These are phyloP conservation scores for Virgularia gustaviana DNA, from an alignment of 92 coral and sea anemone genomes.

Conservation along the genomic window DNA sequence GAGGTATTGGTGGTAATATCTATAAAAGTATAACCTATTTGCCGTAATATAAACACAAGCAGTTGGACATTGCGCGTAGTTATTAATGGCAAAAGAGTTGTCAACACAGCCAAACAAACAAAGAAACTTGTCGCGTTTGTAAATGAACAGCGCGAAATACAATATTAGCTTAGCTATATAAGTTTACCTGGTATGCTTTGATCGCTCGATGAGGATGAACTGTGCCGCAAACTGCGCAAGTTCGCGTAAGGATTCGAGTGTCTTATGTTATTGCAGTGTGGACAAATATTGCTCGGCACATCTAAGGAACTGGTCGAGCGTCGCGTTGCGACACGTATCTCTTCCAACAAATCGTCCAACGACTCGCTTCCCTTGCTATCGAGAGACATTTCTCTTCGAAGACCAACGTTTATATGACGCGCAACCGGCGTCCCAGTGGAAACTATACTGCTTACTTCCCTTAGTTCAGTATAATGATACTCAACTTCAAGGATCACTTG, in stretches of 20 bases:
- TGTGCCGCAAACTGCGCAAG: not conserved
- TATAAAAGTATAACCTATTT: no score
- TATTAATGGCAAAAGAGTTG: no score
- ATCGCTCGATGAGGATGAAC: not conserved
- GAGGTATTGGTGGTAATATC: no score
- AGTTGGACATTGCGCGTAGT: no score
- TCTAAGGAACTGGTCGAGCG: not conserved
- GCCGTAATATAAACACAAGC: no score
- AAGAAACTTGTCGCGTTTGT: no score
- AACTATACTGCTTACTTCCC: not conserved
- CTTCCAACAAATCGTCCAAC: constrained; percentile 12
- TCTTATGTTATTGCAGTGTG: constrained; percentile 21
- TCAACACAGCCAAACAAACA: no score
- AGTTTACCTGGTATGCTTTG: constrained; percentile 8
- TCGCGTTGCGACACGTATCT: constrained; percentile 26
- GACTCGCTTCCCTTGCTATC: constrained; percentile 25
- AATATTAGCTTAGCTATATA: no score
- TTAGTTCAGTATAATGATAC: no score
- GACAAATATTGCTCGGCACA: constrained; percentile 7
- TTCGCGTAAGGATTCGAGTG: constrained; percentile 32
- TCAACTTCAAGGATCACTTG: no score
- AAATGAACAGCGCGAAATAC: no score
- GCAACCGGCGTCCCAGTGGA: not conserved
- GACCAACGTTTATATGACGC: not conserved
- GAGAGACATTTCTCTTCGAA: not conserved